Evolutionary conservation across 1,140 invertebrate genomes (phyloP).

Genomic region (Trichoplusia ni): DNA sequence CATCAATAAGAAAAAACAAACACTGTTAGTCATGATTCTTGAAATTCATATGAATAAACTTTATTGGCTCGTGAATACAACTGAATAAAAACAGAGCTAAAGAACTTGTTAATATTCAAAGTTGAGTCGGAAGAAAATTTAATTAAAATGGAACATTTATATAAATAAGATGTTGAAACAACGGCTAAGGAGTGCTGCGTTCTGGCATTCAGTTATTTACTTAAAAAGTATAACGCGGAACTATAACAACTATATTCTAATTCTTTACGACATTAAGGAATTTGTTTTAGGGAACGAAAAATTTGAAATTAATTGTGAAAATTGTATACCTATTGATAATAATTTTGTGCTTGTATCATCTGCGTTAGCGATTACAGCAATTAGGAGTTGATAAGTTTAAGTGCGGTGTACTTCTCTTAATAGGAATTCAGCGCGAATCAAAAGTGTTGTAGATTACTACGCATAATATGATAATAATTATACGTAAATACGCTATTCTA

Average conservation of each 20-base stretch:
- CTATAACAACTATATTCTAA: background rate
- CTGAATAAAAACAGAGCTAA: constrained; percentile 34
- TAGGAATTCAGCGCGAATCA: no score
- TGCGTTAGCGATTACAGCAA: no score
- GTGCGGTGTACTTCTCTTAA: no score
- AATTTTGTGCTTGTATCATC: no score
- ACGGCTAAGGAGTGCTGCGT: constrained; percentile 2
- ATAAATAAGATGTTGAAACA: constrained; percentile 41
- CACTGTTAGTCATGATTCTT: background rate
- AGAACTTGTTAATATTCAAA: constrained; percentile 41
- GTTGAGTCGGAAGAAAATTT: constrained; percentile 39
- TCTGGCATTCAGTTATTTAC: constrained; percentile 11
- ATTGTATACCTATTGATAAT: no score
- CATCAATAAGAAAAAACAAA: background rate
- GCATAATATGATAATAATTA: no score
- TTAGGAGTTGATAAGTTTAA: no score
- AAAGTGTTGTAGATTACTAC: no score
- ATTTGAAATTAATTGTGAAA: no score
- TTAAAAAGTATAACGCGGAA: background rate
- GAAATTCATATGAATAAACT: constrained; percentile 13
- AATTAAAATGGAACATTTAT: constrained; percentile 45
- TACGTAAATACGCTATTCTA: no score
- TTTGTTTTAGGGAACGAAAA: no score
- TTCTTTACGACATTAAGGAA: no score
- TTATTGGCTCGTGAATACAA: constrained; percentile 10